A percentile compares a stretch with the other conserved stretches of the same genome.
These are phyloP conservation scores for Labia minor DNA, from an alignment of 2,888 invertebrate species.

Conservation along the genomic window DNA sequence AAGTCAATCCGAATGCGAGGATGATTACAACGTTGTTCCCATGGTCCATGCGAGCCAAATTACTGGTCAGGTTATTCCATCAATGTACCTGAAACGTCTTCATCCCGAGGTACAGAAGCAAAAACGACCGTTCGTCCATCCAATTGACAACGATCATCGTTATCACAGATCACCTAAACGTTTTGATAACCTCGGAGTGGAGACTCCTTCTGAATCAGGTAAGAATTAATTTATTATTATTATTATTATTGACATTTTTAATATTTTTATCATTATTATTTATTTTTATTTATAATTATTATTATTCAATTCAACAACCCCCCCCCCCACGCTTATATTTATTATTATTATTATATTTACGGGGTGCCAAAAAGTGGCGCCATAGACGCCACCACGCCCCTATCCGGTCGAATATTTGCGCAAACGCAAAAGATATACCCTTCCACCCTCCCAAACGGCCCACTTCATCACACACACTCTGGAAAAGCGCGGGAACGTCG, in stretches of 20 bases:
- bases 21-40: constrained; percentile 24
- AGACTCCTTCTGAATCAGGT: constrained; percentile 86
- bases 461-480: not conserved
- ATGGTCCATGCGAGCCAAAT: constrained; percentile 3
- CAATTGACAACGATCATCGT: constrained; percentile 47
- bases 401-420: not conserved
- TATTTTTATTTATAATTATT: too few species aligned
- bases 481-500: not conserved
- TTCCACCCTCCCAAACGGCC: not conserved
- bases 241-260: not conserved
- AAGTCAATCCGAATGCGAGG: constrained; percentile 32
- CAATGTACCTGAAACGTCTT: not conserved
- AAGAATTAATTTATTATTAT: constrained; percentile 37
- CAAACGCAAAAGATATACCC: not conserved
- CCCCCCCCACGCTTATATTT: too few species aligned
- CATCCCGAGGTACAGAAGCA: constrained; percentile 25
- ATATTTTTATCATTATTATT: too few species aligned
- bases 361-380: not conserved
- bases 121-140: too few species aligned
- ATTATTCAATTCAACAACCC: too few species aligned
- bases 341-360: too few species aligned
- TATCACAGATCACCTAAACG: constrained; percentile 47
- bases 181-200: constrained; percentile 62
- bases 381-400: not conserved
- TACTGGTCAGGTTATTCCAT: too few species aligned